Percentiles rank a stretch among this genome's conserved stretches.
phyloP scores from a whole-genome alignment of 2,113 vertebrate species.

The Seriola dumerili region DNA sequence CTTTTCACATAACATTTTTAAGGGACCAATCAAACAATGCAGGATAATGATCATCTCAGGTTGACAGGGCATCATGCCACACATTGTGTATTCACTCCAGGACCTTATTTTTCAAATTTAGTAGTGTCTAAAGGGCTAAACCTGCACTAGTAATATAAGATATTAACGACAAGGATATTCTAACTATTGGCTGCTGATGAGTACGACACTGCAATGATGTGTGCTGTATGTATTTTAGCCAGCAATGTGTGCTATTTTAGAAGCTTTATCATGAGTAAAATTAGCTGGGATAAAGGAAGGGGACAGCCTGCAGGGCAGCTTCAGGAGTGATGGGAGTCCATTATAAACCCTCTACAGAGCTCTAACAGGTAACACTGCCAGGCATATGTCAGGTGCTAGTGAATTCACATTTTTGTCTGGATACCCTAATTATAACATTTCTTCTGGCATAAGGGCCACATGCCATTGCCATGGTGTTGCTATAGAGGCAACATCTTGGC shows the following conservation, averaged over 20 bases:
- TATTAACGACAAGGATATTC: constrained; percentile 22
- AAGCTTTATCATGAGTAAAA: constrained; percentile 42
- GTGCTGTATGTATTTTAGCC: constrained; percentile 7
- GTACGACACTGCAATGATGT: not conserved
- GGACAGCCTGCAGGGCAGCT: constrained; percentile 64
- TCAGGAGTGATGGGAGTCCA: constrained; percentile 75
- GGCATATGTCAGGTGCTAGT: constrained; percentile 68
- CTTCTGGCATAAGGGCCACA: constrained; percentile 61
- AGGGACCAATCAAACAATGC: constrained; percentile 71
- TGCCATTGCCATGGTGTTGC: constrained; percentile 58
- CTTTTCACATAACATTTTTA: constrained; percentile 70
- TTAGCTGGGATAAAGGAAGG: constrained; percentile 48
- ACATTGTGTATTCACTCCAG: constrained; percentile 28
- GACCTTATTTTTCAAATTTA: constrained; percentile 50
- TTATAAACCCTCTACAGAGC: constrained; percentile 69
- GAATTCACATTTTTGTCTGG: constrained; percentile 67
- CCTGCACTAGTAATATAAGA: constrained; percentile 8
- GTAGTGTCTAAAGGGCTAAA: constrained; percentile 37
- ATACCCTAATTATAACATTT: constrained; percentile 75
- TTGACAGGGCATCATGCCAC: constrained; percentile 58
- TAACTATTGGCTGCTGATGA: constrained; percentile 37
- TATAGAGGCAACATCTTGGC: constrained; percentile 52
- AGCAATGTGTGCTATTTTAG: constrained; percentile 38
- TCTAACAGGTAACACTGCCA: constrained; percentile 75
- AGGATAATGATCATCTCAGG: constrained; percentile 71